A percentile compares a stretch with the other conserved stretches of the same genome.
Evolutionary conservation across 2,113 vertebrate species (phyloP).

Genomic region (Istiophorus platypterus): DNA sequence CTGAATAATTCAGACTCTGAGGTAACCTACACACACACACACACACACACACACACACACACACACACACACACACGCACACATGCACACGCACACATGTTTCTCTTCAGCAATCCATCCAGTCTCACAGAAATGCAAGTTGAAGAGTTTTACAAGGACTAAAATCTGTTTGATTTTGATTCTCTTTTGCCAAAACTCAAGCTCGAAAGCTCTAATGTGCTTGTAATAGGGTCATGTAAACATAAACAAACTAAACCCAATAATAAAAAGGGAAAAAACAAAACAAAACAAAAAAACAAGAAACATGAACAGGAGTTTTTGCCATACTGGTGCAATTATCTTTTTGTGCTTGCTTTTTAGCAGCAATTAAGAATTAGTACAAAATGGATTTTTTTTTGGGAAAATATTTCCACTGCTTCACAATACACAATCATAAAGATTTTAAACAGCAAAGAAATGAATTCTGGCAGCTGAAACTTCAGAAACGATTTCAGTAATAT

Average conservation of each 20-base stretch:
- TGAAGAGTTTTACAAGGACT: background rate
- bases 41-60: background rate
- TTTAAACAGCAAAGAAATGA: background rate
- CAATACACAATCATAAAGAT: background rate
- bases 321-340: background rate
- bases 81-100: background rate
- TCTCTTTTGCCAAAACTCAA: background rate
- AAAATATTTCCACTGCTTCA: background rate
- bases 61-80: background rate
- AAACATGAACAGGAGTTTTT: background rate
- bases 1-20: constrained; percentile 63
- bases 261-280: too few species aligned
- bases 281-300: background rate
- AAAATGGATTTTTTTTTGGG: background rate
- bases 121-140: background rate
- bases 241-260: background rate
- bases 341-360: background rate
- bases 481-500: background rate
- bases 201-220: too few species aligned
- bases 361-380: background rate
- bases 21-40: background rate
- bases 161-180: background rate
- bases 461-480: background rate
- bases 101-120: background rate
- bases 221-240: background rate